Base-by-base conservation (phyloP, 2,797 vertebrate genomes). In the Xenops minutus region DNA sequence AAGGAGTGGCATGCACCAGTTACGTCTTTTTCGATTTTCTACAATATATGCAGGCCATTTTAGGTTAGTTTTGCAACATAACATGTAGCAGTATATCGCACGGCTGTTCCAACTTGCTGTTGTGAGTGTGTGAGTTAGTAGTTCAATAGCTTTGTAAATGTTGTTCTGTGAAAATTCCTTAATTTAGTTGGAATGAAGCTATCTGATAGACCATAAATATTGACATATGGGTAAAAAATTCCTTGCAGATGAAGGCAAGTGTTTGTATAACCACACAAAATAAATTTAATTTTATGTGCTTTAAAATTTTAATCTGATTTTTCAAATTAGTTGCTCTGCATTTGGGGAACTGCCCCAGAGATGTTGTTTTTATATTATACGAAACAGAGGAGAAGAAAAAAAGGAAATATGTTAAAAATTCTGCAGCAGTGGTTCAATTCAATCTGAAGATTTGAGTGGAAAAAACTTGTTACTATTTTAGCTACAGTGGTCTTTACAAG, bases 271-370 rank as follows among this genome's bases (percentile, higher is more conserved):
- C 77, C 23, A 62, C 68, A 59, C 67, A 87, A 91, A 91, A 88
- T 85, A 69, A 88, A 95, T 52, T 95, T 93, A 88, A 92, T 90
- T 95, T 91, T 89, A 62, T 95, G 95, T 86, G 43, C 59, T 95
- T 96, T 96, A 94, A 95, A 90, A 94, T 77, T 93, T 92, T 97
- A 97, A 97, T 98, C 91, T 93, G 86, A 98, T 98, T 98, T 97
- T 87, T 73, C 88, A 91, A 96, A 95, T 94, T 64, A 81, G 82
- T 93, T 76, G 95, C 92, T 91, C 77, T 96, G 55, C 39, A 51
- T 79, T 96, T 3, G 14, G 23, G 19, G 85, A 78, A 46, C 44
- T 88, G 54, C 85, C 73, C 23, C 46, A 49, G 55, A 95, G 92
- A 93, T 77, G 26, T 84, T 85, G 56, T 77, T 97, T 77, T 95